phyloP scores from a whole-genome alignment of 2,797 vertebrate genomes.

The Fringilla coelebs region DNA sequence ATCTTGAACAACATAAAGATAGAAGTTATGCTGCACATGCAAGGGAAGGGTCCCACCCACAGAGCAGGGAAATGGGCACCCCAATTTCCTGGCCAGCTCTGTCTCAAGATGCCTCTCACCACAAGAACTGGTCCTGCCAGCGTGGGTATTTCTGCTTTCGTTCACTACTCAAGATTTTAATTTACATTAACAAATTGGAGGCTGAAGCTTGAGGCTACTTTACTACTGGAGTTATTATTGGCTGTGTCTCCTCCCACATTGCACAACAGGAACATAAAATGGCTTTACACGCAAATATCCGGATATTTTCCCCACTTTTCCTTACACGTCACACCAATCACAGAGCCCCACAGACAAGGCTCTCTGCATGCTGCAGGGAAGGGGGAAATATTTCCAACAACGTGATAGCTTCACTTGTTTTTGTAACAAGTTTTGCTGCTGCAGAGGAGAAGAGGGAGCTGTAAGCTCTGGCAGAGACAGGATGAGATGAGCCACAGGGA shows the following conservation, averaged over 20 bases:
- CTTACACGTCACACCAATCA: fast-evolving
- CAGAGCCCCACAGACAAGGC: neutral
- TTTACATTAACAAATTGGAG: neutral
- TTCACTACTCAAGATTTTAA: too few species aligned
- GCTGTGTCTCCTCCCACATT: neutral
- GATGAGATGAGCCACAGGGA: neutral
- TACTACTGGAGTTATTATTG: too few species aligned
- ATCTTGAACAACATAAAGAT: fast-evolving
- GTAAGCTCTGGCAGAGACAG: neutral
- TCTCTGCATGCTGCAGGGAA: fast-evolving
- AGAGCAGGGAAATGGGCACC: too few species aligned
- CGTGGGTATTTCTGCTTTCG: neutral
- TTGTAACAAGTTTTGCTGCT: neutral
- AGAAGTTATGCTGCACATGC: fast-evolving
- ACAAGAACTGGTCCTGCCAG: neutral
- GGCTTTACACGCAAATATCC: neutral
- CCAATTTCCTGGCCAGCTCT: neutral
- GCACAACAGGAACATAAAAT: neutral
- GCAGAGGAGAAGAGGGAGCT: neutral
- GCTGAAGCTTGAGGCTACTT: neutral
- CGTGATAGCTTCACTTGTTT: fast-evolving
- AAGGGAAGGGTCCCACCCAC: neutral
- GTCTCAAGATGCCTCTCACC: neutral
- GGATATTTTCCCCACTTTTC: neutral
- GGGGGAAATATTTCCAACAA: neutral